Evolutionary conservation across 2,113 vertebrate genomes (phyloP).

Genomic region (Aegypius monachus): DNA sequence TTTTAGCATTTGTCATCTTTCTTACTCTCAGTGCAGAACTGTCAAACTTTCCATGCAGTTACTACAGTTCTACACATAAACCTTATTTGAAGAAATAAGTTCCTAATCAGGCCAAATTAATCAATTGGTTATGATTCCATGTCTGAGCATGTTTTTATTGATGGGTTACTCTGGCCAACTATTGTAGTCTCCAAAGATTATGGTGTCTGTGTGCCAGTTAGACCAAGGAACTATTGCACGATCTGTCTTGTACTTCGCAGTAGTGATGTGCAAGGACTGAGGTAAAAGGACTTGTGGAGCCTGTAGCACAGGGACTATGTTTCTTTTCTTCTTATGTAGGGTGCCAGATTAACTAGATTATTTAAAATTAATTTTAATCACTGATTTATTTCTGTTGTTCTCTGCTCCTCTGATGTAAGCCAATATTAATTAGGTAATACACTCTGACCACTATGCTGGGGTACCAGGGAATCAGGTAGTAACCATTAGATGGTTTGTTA

Average conservation of each 20-base stretch:
- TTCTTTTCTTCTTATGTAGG: background rate
- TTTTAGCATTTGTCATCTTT: background rate
- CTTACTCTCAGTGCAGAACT: background rate
- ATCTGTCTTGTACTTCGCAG: background rate
- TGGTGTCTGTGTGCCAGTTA: background rate
- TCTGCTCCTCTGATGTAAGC: background rate
- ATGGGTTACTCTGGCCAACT: background rate
- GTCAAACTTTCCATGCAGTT: background rate
- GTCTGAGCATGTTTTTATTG: background rate
- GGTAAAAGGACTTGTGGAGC: background rate
- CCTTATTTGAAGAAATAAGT: background rate
- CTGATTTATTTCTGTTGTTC: background rate
- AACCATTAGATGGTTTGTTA: background rate
- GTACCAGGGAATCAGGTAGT: background rate
- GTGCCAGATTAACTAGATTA: background rate
- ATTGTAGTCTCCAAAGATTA: background rate
- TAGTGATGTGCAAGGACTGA: background rate
- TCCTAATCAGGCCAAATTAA: background rate
- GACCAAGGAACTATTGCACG: background rate
- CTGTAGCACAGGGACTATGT: background rate
- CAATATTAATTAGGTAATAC: background rate
- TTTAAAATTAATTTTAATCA: background rate
- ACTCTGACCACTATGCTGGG: background rate
- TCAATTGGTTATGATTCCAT: background rate
- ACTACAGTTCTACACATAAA: background rate